Conservation (phyloP, 2,797 vertebrate species). For the Acrocephalus scirpaceus region DNA sequence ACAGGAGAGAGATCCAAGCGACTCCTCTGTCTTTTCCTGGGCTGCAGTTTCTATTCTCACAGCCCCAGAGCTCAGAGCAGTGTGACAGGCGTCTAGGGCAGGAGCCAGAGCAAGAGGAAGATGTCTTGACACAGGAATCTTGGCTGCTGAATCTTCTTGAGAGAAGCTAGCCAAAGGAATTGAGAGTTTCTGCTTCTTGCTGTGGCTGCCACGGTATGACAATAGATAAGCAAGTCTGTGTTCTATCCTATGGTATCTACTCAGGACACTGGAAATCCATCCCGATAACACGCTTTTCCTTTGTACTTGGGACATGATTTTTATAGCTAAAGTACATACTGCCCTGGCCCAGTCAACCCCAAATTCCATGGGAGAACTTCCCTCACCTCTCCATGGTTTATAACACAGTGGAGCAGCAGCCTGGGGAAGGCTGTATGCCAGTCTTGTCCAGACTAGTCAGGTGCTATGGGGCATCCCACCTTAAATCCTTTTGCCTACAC, state of each 20-base stretch:
- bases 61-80: not conserved
- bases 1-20: accelerated
- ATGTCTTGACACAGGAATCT: not conserved
- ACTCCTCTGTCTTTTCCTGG: not conserved
- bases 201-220: not conserved
- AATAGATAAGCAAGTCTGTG: not conserved
- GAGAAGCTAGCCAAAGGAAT: not conserved
- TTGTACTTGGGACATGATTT: not conserved
- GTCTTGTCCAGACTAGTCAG: not conserved
- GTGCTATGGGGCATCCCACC: not conserved
- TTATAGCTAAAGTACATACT: not conserved
- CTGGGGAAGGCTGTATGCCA: not conserved
- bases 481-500: not conserved
- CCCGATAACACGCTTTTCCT: accelerated
- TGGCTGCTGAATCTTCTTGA: not conserved
- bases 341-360: not conserved
- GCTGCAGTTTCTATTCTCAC: not conserved
- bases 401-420: not conserved
- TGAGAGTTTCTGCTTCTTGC: not conserved
- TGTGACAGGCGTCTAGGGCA: not conserved
- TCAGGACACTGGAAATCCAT: not conserved
- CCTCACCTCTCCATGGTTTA: not conserved
- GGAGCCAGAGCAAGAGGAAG: not conserved
- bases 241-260: not conserved
- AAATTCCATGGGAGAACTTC: not conserved